Base-by-base conservation (phyloP, 2,113 vertebrate species). In the Callocephalon fimbriatum region DNA sequence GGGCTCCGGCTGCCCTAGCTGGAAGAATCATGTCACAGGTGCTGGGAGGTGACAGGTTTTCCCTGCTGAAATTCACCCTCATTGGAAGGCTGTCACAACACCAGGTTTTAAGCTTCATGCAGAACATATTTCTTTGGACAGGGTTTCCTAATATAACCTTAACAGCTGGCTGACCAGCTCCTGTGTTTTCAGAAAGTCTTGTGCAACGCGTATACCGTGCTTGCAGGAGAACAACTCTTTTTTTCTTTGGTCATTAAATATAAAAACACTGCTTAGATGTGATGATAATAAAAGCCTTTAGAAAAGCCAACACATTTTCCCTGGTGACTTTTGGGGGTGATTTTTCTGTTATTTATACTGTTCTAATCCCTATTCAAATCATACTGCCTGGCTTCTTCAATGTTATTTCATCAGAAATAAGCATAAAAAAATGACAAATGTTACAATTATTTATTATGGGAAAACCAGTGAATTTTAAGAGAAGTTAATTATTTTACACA, bases 181-280 rank as follows among this genome's bases (percentile, higher is more conserved):
- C 75, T 77, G 53, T 59, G 45, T 50, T 90, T 91, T 92, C 78
- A 93, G 66, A 85, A 85, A 82, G 63, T 31, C 93, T 95, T 85
- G 70, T 32, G 72, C 67, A 90, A 70, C 25, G 38, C 22, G n/a
- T 21, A 71, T 13, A 56, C 58, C 0, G 1, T 6, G 2, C 25
- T 58, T 63, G 32, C 53, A 76, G 35, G 35, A 26, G 29, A 92
- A 47, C 5, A 76, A 22, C 22, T 75, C 48, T 38, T 93, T 81
- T 61, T 53, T 74, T 7, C 19, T 65, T 82, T 79, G 40, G 67
- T 66, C 53, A 83, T 95, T 86, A 95, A 95, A 83, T 90, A 90
- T 93, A 85, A 92, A 94, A 94, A 10, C 32, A 59, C 15, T 53
- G 20, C 45, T 96, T 0, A 1, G 59, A 94, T 74, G 47, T 62